phyloP scores from a whole-genome alignment of 2,113 vertebrate species.

The Rhadina sibilatrix region DNA sequence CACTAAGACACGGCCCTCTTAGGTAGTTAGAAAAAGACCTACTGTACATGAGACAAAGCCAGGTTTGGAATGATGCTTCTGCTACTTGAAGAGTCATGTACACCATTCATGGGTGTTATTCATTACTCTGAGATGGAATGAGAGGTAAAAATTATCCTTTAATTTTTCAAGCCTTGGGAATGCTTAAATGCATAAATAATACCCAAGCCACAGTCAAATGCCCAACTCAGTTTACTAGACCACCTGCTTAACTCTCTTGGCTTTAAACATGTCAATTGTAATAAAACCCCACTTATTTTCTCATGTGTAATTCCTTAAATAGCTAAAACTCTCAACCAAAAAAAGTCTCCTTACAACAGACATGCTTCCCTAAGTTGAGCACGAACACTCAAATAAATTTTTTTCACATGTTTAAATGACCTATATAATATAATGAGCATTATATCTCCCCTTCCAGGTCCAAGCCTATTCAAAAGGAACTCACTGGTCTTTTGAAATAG shows the following conservation, averaged over 20 bases:
- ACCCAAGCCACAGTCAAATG: neutral
- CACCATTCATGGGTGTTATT: neutral
- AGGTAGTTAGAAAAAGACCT: neutral
- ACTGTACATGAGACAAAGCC: neutral
- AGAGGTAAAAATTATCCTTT: neutral
- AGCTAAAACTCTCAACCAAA: neutral
- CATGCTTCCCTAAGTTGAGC: neutral
- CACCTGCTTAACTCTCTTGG: no score
- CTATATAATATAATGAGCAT: neutral
- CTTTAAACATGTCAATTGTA: neutral
- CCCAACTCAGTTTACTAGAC: neutral
- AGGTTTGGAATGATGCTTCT: neutral
- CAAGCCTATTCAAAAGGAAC: neutral
- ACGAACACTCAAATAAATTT: neutral
- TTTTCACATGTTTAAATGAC: neutral
- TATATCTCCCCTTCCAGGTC: neutral
- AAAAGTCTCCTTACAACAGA: neutral
- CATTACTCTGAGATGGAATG: neutral
- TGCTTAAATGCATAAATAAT: neutral
- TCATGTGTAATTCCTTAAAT: neutral
- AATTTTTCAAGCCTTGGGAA: neutral
- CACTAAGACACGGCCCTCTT: accelerated
- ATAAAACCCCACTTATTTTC: neutral
- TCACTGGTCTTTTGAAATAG: neutral
- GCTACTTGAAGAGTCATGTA: neutral